Conservation (phyloP, 2,113 vertebrate genomes). For the Leptosomus discolor region DNA sequence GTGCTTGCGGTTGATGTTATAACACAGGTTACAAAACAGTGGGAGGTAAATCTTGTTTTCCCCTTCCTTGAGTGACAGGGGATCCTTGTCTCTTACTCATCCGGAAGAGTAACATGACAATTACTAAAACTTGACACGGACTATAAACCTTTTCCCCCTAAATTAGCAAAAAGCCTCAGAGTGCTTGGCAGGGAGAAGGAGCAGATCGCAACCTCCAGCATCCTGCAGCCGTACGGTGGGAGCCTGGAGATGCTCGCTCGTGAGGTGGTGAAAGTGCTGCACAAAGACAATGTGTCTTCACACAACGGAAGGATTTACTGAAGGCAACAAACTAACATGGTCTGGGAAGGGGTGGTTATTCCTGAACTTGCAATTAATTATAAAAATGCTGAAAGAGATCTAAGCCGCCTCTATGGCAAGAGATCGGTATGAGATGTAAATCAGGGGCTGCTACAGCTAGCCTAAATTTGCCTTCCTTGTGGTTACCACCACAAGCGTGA, state of each 20-base stretch:
- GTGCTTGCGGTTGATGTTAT: not conserved
- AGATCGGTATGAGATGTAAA: not conserved
- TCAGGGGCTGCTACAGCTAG: not conserved
- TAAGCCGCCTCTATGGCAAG: not conserved
- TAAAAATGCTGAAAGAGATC: not conserved
- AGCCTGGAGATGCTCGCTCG: fast-evolving
- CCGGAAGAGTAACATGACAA: not conserved
- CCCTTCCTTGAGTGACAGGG: not conserved
- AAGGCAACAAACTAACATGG: not conserved
- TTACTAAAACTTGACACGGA: not conserved
- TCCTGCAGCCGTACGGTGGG: fast-evolving
- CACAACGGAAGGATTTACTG: not conserved
- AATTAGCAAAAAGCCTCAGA: not conserved
- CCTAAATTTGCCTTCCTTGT: not conserved
- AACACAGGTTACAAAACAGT: slow-evolving; percentile 47
- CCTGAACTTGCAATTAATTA: not conserved
- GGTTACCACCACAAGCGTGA: not conserved
- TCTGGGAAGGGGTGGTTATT: not conserved
- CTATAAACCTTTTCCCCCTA: not conserved
- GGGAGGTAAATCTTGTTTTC: not conserved
- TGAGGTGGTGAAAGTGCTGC: fast-evolving
- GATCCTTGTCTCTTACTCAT: not conserved
- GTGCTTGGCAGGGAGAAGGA: not conserved
- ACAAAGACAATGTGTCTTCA: fast-evolving
- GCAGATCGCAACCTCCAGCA: not conserved